phyloP scores from a whole-genome alignment of 2,888 invertebrate genomes.

The Aspidiotus rigidus region DNA sequence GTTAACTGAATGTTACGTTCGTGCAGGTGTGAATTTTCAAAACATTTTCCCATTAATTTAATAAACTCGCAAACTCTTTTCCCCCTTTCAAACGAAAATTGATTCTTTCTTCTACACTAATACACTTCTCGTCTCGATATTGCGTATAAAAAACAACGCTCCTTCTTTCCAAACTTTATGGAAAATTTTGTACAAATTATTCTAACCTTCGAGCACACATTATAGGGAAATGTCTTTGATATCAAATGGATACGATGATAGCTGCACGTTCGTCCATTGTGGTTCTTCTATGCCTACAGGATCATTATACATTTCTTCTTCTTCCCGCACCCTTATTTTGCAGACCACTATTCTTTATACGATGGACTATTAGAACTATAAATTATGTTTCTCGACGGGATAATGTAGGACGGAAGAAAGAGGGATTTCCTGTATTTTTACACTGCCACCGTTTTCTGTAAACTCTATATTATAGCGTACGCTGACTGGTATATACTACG shows the following conservation, averaged over 20 bases:
- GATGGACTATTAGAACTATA: constrained; percentile 34
- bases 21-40: constrained; percentile 32
- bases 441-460: constrained; percentile 9
- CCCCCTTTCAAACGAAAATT: not conserved
- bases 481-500: not conserved
- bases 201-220: too few relatives aligned
- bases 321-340: not conserved
- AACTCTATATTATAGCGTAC: not conserved
- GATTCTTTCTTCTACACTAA: not conserved
- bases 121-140: too few relatives aligned
- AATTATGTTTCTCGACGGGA: constrained; percentile 33
- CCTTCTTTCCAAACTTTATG: too few relatives aligned
- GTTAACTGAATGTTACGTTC: constrained; percentile 25
- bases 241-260: too few relatives aligned
- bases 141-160: too few relatives aligned
- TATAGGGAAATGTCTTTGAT: too few relatives aligned
- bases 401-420: constrained; percentile 24
- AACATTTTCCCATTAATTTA: constrained; percentile 33
- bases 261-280: too few relatives aligned
- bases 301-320: too few relatives aligned
- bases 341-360: constrained; percentile 20
- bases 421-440: constrained; percentile 31
- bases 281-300: too few relatives aligned
- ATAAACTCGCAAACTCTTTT: constrained; percentile 26
- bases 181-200: too few relatives aligned